Evolutionary conservation across 1,140 invertebrate genomes (phyloP), one percentile per base, ranked within the genome.

Genomic region (Dreissena polymorpha): DNA sequence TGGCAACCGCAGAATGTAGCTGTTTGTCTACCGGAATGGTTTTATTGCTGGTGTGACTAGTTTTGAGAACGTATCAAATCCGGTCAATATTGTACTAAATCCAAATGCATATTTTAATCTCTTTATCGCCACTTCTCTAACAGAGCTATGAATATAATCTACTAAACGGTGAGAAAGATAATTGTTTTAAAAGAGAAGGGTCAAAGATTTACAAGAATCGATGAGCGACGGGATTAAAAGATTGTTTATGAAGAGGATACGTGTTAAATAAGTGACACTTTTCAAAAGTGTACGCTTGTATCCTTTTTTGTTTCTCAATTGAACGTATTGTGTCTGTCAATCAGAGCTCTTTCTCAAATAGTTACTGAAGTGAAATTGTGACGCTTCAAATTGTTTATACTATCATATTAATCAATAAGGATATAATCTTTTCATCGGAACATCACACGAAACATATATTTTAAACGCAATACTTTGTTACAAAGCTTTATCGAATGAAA

Each of bases 61-160:
- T 29, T n/a, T 60, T 12, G 64, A 39, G 51, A 79, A 57, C 23
- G 39, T 14, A 23, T 39, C 29, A 65, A 18, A 23, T 51, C 25
- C 71, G 78, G 78, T 81, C 78, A 70, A 81, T 81, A 72, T 21
- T 51, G 18, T 6, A 49, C 25, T 29, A 23, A 53, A 67, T 50
- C 27, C 25, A 51, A 64, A 49, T 72, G 53, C 78, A 72, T 55
- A 70, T 72, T 23, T 50, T 72, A 81, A 72, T 72, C 78, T 25
- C 29, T 65, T 81, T 81, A 81, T 81, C 78, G 63, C 65, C 18
- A 72, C 72, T 81, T 81, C 70, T 27, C 57, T 21, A 81, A 60
- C 0, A 25, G 21, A 81, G 57, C 68, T 81, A 68, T 81, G 55
- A 81, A 64, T 51, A 25, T 81, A 81, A 81, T 81, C 78, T 72